phyloP scores from a whole-genome alignment of 2,888 invertebrate genomes.

The Brenthis hecate region DNA sequence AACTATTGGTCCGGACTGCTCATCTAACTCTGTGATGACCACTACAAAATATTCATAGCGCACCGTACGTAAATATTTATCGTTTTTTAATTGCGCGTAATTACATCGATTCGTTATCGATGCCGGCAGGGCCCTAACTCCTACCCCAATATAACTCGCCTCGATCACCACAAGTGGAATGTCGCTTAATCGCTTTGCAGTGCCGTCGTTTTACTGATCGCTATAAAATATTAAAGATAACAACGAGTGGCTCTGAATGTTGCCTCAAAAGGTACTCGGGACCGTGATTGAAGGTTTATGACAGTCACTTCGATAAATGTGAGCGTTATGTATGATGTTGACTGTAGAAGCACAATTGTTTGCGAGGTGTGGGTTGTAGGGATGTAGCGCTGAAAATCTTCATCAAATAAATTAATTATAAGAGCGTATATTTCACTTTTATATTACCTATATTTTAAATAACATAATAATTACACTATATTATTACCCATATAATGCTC shows the following conservation, averaged over 20 bases:
- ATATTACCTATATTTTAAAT: no score
- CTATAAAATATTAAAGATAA: conserved; percentile 82
- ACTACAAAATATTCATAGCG: conserved; percentile 66
- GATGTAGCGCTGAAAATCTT: conserved; percentile 10
- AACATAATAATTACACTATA: no score
- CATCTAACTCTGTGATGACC: conserved; percentile 58
- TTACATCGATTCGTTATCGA: conserved; percentile 65
- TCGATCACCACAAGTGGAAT: conserved; percentile 64
- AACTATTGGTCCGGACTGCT: conserved; percentile 60
- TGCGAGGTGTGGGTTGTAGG: conserved; percentile 32
- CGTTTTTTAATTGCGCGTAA: conserved; percentile 73
- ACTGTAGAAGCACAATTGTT: conserved; percentile 51
- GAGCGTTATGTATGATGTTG: conserved; percentile 60
- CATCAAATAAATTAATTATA: background rate
- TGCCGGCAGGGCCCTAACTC: conserved; percentile 53
- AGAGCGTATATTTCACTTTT: background rate
- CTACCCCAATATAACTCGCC: conserved; percentile 50
- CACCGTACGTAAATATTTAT: conserved; percentile 62
- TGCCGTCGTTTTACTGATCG: conserved; percentile 79
- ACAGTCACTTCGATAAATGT: conserved; percentile 71
- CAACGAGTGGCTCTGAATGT: conserved; percentile 71
- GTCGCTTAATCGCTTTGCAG: conserved; percentile 75
- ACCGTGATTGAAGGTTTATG: conserved; percentile 78
- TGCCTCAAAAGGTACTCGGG: conserved; percentile 62
- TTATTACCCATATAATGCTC: no score